These are phyloP conservation scores for Holcopasites calliopsidis DNA, from an alignment of 1,140 invertebrate species.

Conservation along the genomic window DNA sequence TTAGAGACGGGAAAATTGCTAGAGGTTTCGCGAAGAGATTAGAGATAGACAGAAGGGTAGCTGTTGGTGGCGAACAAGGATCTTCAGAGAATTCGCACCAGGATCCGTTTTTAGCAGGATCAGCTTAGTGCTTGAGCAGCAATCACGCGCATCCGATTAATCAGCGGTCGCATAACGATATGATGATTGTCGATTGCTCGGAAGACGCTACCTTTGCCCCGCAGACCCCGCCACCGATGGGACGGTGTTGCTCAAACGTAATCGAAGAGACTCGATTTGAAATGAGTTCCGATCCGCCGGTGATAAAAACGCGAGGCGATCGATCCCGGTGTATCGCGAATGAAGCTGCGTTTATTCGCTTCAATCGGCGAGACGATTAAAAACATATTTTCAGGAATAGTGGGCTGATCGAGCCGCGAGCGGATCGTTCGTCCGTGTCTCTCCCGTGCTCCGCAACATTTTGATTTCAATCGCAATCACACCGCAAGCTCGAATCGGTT, in stretches of 20 bases:
- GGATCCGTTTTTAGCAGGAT: too few species aligned
- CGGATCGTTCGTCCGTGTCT: conserved; percentile 36
- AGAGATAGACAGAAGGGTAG: too few species aligned
- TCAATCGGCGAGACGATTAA: conserved; percentile 1
- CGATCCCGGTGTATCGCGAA: not conserved
- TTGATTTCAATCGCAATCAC: conserved; percentile 61
- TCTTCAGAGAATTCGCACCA: too few species aligned
- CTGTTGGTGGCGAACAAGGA: too few species aligned
- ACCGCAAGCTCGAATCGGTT: conserved; percentile 40
- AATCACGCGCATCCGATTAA: not conserved
- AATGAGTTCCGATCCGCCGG: conserved; percentile 14
- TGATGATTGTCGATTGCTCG: too few species aligned
- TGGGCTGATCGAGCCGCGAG: conserved; percentile 38
- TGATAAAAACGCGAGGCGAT: not conserved
- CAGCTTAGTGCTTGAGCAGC: too few species aligned
- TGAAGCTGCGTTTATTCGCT: too few species aligned
- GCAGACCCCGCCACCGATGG: not conserved
- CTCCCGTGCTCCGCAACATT: conserved; percentile 32
- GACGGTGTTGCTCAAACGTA: not conserved
- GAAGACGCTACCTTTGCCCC: too few species aligned
- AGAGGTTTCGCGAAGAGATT: not conserved
- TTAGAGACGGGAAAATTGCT: conserved; percentile 39
- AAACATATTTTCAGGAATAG: conserved; percentile 8
- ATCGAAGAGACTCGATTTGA: not conserved
- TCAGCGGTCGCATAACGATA: not conserved